These are phyloP conservation scores for Latrodectus geometricus DNA, from an alignment of 1,140 invertebrate genomes.

Conservation along the genomic window DNA sequence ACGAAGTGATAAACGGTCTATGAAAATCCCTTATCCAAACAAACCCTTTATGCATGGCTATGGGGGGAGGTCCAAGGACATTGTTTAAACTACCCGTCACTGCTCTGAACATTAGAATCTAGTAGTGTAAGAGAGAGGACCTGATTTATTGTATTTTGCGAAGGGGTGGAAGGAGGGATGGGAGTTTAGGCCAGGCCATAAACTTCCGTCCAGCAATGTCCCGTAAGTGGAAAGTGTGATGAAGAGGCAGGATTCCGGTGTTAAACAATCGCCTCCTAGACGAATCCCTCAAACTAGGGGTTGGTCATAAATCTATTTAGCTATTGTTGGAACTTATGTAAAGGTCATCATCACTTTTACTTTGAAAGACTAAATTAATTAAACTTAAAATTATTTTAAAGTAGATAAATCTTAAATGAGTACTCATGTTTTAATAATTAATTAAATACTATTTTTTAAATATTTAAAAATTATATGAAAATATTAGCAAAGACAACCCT, in stretches of 20 bases:
- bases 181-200: slow-evolving; percentile 46
- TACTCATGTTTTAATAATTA: too few relatives aligned
- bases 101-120: slow-evolving; percentile 37
- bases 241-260: slow-evolving; percentile 57
- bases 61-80: background rate
- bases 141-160: slow-evolving; percentile 58
- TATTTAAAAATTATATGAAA: too few relatives aligned
- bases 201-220: slow-evolving; percentile 58
- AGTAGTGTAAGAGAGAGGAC: background rate
- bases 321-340: too few relatives aligned
- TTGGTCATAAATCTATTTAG: slow-evolving; percentile 12
- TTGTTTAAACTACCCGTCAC: slow-evolving; percentile 36
- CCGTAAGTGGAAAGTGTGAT: slow-evolving; percentile 58
- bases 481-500: too few relatives aligned
- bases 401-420: too few relatives aligned
- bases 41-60: slow-evolving; percentile 41
- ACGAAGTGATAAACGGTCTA: slow-evolving; percentile 40
- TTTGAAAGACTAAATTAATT: too few relatives aligned
- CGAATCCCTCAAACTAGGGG: slow-evolving; percentile 14
- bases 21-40: slow-evolving; percentile 38
- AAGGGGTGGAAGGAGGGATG: slow-evolving; percentile 14
- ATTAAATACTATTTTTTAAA: too few relatives aligned
- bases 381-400: too few relatives aligned
- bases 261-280: slow-evolving; percentile 55
- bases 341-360: too few relatives aligned